phyloP scores from a whole-genome alignment of 2,797 vertebrate species.

The Steatocranus sp. region DNA sequence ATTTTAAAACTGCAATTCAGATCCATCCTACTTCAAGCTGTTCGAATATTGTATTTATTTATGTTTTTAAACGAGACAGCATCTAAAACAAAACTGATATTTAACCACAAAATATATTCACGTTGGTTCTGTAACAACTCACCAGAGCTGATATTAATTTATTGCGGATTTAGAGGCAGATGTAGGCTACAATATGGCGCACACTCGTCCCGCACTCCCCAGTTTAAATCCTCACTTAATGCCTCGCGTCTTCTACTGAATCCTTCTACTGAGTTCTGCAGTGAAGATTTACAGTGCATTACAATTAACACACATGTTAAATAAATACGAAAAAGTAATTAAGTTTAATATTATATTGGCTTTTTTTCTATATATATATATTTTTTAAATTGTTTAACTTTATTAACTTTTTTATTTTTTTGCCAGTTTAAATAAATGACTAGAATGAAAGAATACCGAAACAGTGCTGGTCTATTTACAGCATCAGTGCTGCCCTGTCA shows the following conservation, averaged over 20 bases:
- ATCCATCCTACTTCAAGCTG: not conserved
- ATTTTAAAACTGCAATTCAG: not conserved
- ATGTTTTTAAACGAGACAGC: not conserved
- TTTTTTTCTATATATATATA: not conserved
- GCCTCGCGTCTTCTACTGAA: slow-evolving; percentile 52
- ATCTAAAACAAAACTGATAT: not conserved
- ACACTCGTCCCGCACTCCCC: slow-evolving; percentile 25
- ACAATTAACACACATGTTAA: slow-evolving; percentile 51
- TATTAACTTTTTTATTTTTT: not conserved
- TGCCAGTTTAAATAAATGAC: not conserved
- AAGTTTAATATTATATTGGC: not conserved
- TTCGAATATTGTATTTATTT: not conserved
- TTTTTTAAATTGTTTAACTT: not conserved
- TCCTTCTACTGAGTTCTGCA: slow-evolving; percentile 14
- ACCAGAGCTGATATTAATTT: slow-evolving; percentile 18
- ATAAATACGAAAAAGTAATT: slow-evolving; percentile 8
- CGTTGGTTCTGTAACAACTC: not conserved
- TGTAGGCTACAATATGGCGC: slow-evolving; percentile 54
- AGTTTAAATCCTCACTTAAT: slow-evolving; percentile 71
- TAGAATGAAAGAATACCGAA: not conserved
- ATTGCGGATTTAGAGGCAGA: slow-evolving; percentile 61
- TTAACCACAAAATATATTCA: not conserved
- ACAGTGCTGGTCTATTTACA: not conserved
- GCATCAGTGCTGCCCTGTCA: not conserved
- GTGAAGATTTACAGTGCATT: slow-evolving; percentile 44